Evolutionary conservation across 2,113 vertebrate genomes (phyloP).

Genomic region (Lycocorax pyrrhopterus): DNA sequence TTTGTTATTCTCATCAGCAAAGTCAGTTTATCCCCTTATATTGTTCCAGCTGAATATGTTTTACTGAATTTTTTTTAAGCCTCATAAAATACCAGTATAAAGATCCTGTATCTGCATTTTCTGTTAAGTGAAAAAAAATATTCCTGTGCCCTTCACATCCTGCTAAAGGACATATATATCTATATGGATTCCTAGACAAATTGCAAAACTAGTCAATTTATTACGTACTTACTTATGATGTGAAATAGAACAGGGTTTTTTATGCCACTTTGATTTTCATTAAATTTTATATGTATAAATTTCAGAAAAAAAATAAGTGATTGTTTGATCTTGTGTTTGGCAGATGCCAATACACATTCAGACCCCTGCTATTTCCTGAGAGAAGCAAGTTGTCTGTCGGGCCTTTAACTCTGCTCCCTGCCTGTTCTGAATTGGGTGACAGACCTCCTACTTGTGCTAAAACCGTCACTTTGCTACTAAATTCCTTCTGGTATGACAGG

Average conservation of each 20-base stretch:
- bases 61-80: background rate
- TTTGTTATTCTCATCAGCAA: background rate
- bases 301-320: background rate
- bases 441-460: slow-evolving; percentile 34
- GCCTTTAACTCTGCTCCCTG: background rate
- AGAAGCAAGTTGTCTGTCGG: background rate
- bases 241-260: background rate
- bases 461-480: slow-evolving; percentile 36
- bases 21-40: background rate
- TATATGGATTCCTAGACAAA: background rate
- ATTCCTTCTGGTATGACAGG: background rate
- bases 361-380: background rate
- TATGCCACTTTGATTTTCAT: background rate
- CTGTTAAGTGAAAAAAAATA: background rate
- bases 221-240: background rate
- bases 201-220: background rate
- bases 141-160: background rate
- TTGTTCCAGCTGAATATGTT: background rate
- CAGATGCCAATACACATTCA: background rate
- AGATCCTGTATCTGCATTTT: background rate
- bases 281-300: background rate
- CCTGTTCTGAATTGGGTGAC: background rate
- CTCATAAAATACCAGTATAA: background rate
- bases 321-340: background rate
- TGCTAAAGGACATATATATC: background rate